Percentiles rank a stretch among this genome's conserved stretches.
Evolutionary conservation across 64 coral and sea anemone genomes (phyloP).

Genomic region (Montipora capricornis): DNA sequence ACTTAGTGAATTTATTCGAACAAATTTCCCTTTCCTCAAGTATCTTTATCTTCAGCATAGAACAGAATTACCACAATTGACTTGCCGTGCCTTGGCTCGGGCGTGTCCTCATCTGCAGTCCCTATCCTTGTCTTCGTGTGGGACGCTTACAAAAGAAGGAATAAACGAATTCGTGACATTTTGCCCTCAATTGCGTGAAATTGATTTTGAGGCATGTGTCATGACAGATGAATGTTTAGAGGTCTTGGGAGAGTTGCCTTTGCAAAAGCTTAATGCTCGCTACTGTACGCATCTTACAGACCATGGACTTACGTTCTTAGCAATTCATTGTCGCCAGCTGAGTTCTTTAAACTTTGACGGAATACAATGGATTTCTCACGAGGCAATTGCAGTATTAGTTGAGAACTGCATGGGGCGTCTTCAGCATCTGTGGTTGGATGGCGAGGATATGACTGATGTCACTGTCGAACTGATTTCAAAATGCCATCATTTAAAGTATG

Average conservation of each 20-base stretch:
- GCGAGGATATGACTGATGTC: constrained; percentile 82
- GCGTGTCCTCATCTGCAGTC: constrained; percentile 71
- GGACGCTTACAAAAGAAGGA: constrained; percentile 66
- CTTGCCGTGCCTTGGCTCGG: constrained; percentile 46
- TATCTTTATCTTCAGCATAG: constrained; percentile 68
- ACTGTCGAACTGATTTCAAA: constrained; percentile 71
- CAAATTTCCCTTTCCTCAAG: constrained; percentile 78
- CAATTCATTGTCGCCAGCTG: constrained; percentile 57
- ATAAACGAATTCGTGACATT: constrained; percentile 65
- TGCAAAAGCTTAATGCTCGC: constrained; percentile 79
- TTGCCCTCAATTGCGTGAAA: constrained; percentile 68
- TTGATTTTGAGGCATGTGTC: constrained; percentile 87
- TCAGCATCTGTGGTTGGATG: constrained; percentile 93
- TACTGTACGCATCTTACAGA: constrained; percentile 87
- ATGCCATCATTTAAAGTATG: constrained; percentile 85
- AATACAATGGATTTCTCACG: constrained; percentile 93
- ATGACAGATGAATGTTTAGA: constrained; percentile 74
- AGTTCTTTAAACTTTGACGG: constrained; percentile 90
- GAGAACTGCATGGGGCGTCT: constrained; percentile 60
- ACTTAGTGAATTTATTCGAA: constrained; percentile 53
- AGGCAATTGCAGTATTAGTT: constrained; percentile 76
- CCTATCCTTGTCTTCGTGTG: constrained; percentile 83
- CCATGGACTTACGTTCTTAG: constrained; percentile 54
- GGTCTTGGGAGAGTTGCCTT: constrained; percentile 46
- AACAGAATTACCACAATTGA: constrained; percentile 48